Percentiles rank a stretch among this genome's conserved stretches.
Conservation (phyloP, 2,113 vertebrate species). For the Gymnarchus niloticus region DNA sequence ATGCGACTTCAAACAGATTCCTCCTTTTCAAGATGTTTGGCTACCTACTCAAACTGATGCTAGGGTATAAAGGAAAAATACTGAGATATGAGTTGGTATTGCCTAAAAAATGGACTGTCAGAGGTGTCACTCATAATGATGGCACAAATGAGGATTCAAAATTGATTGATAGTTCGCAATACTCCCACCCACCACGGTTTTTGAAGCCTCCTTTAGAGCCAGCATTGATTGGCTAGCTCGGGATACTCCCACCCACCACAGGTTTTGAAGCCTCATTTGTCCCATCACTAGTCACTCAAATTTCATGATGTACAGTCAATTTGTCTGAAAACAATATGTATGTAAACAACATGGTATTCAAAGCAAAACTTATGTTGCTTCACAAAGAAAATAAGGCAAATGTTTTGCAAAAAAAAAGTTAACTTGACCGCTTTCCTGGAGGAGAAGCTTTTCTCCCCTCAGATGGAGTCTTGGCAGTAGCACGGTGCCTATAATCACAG, state of each 20-base stretch:
- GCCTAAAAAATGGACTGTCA: not conserved
- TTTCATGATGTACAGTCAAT: not conserved
- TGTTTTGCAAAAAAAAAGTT: not conserved
- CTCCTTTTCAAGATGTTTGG: not conserved
- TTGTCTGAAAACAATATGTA: not conserved
- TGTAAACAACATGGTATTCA: not conserved
- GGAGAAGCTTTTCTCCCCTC: not conserved
- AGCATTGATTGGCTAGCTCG: no score
- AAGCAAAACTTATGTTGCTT: not conserved
- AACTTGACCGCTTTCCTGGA: no score
- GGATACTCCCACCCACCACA: no score
- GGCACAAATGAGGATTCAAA: no score
- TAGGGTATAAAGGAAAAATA: not conserved
- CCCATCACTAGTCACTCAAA: no score
- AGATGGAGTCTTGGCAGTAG: slow-evolving; percentile 21
- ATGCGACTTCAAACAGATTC: not conserved
- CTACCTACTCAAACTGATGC: not conserved
- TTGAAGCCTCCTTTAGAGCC: no score
- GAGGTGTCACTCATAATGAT: not conserved
- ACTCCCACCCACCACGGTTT: no score
- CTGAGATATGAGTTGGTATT: not conserved
- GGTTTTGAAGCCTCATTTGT: no score
- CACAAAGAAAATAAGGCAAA: not conserved
- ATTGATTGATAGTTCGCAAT: no score
- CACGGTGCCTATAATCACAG: slow-evolving; percentile 54